Conservation (phyloP, 2,888 invertebrate genomes). For the Bellardia bayeri region DNA sequence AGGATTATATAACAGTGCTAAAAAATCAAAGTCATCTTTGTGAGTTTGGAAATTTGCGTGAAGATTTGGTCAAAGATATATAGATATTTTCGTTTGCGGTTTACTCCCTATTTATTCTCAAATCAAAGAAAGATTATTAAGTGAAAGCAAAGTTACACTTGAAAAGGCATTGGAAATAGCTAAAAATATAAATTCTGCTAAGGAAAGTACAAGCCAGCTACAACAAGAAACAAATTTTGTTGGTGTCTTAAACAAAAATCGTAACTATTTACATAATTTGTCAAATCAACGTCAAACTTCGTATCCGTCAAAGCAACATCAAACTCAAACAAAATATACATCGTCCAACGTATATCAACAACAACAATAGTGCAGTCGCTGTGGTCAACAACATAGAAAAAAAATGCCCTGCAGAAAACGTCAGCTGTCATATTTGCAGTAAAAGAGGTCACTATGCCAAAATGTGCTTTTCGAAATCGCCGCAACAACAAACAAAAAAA, state of each 20-base stretch:
- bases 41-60: constrained; percentile 22
- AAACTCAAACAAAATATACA: neutral
- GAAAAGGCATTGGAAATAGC: constrained; percentile 1
- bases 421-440: constrained; percentile 10
- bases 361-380: constrained; percentile 4
- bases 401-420: neutral
- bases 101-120: neutral
- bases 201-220: constrained; percentile 4
- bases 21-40: constrained; percentile 29
- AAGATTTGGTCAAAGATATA: neutral
- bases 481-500: constrained; percentile 31
- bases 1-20: neutral
- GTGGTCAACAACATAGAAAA: constrained; percentile 6
- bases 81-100: constrained; percentile 1
- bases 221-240: constrained; percentile 3
- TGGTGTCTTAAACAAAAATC: neutral
- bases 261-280: neutral
- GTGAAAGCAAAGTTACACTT: constrained; percentile 3
- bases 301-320: neutral
- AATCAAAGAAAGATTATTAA: constrained; percentile 7
- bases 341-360: neutral
- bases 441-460: too few species aligned
- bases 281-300: neutral
- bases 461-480: constrained; percentile 24
- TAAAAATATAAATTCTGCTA: constrained; percentile 2